These are phyloP conservation scores for Prionace glauca DNA, from an alignment of 2,797 vertebrate species.

Conservation along the genomic window DNA sequence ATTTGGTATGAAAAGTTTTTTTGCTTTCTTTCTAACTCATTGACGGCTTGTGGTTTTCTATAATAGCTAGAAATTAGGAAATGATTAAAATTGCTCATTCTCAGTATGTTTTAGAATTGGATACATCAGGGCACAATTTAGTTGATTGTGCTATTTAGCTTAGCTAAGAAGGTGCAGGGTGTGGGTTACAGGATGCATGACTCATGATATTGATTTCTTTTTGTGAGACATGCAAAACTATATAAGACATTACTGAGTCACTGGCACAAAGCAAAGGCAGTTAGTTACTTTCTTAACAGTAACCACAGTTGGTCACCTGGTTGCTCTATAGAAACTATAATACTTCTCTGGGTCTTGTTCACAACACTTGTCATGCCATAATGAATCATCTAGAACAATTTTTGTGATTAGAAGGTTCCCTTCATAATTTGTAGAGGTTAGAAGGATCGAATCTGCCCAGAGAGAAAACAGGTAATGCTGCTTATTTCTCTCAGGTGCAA, in stretches of 20 bases:
- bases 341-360: not conserved
- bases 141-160: not conserved
- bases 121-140: not conserved
- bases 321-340: not conserved
- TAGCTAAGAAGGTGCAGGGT: not conserved
- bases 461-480: too few relatives aligned
- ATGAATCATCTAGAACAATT: too few relatives aligned
- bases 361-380: not conserved
- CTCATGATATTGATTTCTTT: not conserved
- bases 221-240: not conserved
- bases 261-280: not conserved
- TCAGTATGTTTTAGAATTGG: not conserved
- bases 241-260: not conserved
- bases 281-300: not conserved
- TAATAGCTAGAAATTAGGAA: too few relatives aligned
- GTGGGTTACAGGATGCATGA: not conserved
- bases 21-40: too few relatives aligned
- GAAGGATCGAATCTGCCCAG: too few relatives aligned
- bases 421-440: too few relatives aligned
- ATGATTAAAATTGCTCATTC: too few relatives aligned
- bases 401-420: too few relatives aligned
- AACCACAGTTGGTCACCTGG: not conserved
- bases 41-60: too few relatives aligned
- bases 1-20: too few relatives aligned
- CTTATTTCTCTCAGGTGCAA: too few relatives aligned